Conservation (phyloP, 2,797 vertebrate genomes). For the Chiloscyllium punctatum region DNA sequence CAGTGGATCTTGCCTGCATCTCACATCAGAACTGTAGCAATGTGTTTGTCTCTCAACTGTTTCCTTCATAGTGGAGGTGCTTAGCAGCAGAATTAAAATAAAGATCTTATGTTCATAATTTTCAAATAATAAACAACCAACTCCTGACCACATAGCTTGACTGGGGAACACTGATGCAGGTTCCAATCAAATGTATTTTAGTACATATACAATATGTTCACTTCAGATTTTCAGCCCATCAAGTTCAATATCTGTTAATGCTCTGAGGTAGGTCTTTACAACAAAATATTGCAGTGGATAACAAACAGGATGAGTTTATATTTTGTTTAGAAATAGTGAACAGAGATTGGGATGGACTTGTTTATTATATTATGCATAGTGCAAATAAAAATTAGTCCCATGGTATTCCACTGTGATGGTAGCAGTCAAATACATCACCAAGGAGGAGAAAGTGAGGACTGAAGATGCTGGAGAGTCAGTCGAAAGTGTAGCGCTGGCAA, state of each 20-base stretch:
- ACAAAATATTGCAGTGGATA: not conserved
- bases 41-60: too few relatives aligned
- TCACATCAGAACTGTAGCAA: too few relatives aligned
- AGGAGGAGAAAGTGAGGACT: too few relatives aligned
- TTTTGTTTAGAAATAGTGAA: not conserved
- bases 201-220: not conserved
- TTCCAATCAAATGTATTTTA: not conserved
- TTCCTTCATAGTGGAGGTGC: not conserved
- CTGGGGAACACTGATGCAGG: not conserved
- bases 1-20: too few relatives aligned
- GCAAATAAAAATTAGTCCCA: not conserved
- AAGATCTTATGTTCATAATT: not conserved
- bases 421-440: not conserved
- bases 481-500: too few relatives aligned
- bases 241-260: not conserved
- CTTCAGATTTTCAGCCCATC: not conserved
- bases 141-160: not conserved
- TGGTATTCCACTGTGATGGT: not conserved
- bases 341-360: not conserved
- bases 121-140: too few relatives aligned
- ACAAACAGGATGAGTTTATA: not conserved
- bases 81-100: not conserved
- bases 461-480: too few relatives aligned
- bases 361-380: not conserved
- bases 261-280: not conserved